These are phyloP conservation scores for Pocillopora meandrina DNA, from an alignment of 92 coral and sea anemone genomes.

Conservation along the genomic window DNA sequence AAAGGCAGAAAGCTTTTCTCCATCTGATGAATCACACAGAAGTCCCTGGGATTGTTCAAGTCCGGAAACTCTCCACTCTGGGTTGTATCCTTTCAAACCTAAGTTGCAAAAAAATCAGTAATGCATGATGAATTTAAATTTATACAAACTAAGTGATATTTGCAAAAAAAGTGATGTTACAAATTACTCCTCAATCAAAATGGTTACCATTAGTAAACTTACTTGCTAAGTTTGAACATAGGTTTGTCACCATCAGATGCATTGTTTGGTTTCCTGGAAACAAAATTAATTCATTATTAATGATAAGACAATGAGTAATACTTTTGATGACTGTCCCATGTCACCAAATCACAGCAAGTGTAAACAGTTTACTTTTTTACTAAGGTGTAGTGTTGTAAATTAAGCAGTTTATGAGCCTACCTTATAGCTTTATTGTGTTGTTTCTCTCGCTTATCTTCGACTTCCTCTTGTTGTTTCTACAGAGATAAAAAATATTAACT, in stretches of 20 bases:
- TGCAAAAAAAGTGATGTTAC: too few relatives aligned
- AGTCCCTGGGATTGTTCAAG: neutral
- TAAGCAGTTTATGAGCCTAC: conserved; percentile 18
- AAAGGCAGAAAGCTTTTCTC: neutral
- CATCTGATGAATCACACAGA: neutral
- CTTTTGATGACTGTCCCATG: neutral
- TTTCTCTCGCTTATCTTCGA: conserved; percentile 53
- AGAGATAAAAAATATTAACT: neutral
- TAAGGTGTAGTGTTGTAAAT: neutral
- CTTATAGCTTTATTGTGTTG: conserved; percentile 71
- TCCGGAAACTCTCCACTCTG: conserved; percentile 17
- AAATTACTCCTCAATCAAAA: neutral
- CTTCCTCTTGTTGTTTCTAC: conserved; percentile 56
- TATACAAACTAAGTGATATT: too few relatives aligned
- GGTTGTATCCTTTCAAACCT: conserved; percentile 11
- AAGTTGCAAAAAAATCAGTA: neutral
- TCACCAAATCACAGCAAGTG: neutral
- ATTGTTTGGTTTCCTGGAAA: conserved; percentile 57
- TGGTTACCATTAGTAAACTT: neutral
- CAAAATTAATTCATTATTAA: neutral
- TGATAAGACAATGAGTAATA: neutral
- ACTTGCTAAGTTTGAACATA: conserved; percentile 92
- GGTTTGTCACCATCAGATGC: conserved; percentile 69
- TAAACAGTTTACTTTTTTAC: neutral
- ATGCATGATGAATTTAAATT: too few relatives aligned